These are phyloP conservation scores for Patella vulgata DNA, from an alignment of 1,140 invertebrate genomes.

Conservation along the genomic window DNA sequence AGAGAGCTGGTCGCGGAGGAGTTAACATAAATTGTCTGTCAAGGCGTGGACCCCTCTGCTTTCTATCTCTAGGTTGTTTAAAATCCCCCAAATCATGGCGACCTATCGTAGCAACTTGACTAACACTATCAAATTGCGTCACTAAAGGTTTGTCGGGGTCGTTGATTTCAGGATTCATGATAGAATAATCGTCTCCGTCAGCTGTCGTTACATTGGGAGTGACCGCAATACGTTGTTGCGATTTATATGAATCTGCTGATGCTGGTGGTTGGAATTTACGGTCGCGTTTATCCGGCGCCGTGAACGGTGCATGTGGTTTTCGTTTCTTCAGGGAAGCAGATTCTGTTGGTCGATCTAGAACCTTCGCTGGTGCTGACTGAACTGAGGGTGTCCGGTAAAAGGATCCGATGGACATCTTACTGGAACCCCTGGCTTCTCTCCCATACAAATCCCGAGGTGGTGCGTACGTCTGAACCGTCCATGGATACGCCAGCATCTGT, in stretches of 20 bases:
- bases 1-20: conserved; percentile 2
- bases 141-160: not conserved
- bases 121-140: conserved; percentile 17
- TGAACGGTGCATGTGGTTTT: conserved; percentile 18
- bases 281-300: conserved; percentile 14
- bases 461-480: conserved; percentile 29
- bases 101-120: conserved; percentile 12
- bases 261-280: too few relatives aligned
- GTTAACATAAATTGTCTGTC: conserved; percentile 1
- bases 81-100: conserved; percentile 19
- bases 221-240: not conserved
- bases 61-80: too few relatives aligned
- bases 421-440: not conserved
- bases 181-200: conserved; percentile 8
- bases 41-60: too few relatives aligned
- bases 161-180: not conserved
- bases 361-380: conserved; percentile 10
- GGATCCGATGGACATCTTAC: conserved; percentile 5
- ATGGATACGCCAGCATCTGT: conserved; percentile 38
- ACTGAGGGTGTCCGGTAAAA: conserved; percentile 5
- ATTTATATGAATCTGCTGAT: too few relatives aligned
- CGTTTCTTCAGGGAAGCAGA: not conserved
- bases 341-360: conserved; percentile 21
- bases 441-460: not conserved
- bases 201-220: not conserved